A percentile compares a stretch with the other conserved stretches of the same genome.
Conservation (phyloP, 2,888 invertebrate genomes). For the Isoperla grammatica region DNA sequence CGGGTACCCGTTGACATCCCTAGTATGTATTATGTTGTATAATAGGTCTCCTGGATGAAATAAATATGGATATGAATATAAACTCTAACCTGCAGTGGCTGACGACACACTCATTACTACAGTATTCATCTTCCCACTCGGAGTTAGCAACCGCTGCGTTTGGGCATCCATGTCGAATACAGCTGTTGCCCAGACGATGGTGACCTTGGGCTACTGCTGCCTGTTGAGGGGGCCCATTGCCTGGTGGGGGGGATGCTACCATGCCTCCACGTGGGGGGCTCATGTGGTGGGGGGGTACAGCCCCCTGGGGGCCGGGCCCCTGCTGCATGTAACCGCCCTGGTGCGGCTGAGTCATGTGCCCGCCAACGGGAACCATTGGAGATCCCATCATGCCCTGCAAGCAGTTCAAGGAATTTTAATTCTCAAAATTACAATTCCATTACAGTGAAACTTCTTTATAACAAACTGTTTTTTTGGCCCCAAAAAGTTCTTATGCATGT, state of each 20-base stretch:
- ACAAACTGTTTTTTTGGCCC: too few species aligned
- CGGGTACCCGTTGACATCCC: too few species aligned
- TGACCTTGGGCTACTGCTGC: slow-evolving; percentile 38
- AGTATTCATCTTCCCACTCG: slow-evolving; percentile 96
- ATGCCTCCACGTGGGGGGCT: slow-evolving; percentile 45
- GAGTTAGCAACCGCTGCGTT: slow-evolving; percentile 86
- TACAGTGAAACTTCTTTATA: too few species aligned
- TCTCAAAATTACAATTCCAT: too few species aligned
- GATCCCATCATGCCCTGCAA: slow-evolving; percentile 45
- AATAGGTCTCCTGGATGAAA: too few species aligned
- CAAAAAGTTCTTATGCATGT: too few species aligned
- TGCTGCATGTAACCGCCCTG: slow-evolving; percentile 44
- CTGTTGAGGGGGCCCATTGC: slow-evolving; percentile 38
- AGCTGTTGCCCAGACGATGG: slow-evolving; percentile 49
- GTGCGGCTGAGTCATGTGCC: slow-evolving; percentile 40
- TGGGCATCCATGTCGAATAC: slow-evolving; percentile 84
- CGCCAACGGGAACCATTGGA: slow-evolving; percentile 39
- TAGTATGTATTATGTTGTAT: too few species aligned
- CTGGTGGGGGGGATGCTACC: slow-evolving; percentile 47
- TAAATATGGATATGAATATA: too few species aligned
- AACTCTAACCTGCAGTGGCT: slow-evolving; percentile 79
- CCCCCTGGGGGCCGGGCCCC: slow-evolving; percentile 40
- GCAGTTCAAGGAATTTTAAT: background rate
- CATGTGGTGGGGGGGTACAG: slow-evolving; percentile 41
- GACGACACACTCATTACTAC: slow-evolving; percentile 95